Conservation (phyloP, 2,797 vertebrate genomes). For the Melanotaenia pygmaea region DNA sequence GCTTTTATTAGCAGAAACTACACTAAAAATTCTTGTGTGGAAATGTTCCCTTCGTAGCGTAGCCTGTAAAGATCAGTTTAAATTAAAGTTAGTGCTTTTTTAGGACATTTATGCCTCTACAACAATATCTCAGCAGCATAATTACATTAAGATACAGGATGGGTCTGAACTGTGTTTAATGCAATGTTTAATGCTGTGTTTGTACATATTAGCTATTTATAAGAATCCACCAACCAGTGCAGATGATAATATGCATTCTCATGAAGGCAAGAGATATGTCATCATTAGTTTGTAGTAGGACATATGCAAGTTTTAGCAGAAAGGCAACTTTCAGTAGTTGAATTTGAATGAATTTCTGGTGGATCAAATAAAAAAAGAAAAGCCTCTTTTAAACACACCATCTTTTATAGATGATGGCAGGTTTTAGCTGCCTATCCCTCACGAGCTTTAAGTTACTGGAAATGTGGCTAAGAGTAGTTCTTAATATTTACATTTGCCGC, state of each 20-base stretch:
- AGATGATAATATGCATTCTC: background rate
- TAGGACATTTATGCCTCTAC: background rate
- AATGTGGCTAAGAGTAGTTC: background rate
- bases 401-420: background rate
- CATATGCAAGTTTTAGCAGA: background rate
- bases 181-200: too few relatives aligned
- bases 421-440: background rate
- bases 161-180: background rate
- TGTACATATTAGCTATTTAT: slow-evolving; percentile 2
- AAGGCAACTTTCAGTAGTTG: background rate
- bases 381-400: background rate
- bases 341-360: background rate
- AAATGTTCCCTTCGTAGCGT: slow-evolving; percentile 9
- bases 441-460: background rate
- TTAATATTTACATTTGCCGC: background rate
- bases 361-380: background rate
- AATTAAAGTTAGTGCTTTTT: slow-evolving; percentile 22
- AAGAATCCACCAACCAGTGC: background rate
- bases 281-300: background rate
- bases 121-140: background rate
- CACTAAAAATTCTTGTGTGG: slow-evolving; percentile 23
- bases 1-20: slow-evolving; percentile 6
- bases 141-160: background rate
- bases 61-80: slow-evolving; percentile 10
- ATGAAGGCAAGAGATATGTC: background rate